Conservation (phyloP, 2,888 invertebrate genomes). For the Buathra laborator region DNA sequence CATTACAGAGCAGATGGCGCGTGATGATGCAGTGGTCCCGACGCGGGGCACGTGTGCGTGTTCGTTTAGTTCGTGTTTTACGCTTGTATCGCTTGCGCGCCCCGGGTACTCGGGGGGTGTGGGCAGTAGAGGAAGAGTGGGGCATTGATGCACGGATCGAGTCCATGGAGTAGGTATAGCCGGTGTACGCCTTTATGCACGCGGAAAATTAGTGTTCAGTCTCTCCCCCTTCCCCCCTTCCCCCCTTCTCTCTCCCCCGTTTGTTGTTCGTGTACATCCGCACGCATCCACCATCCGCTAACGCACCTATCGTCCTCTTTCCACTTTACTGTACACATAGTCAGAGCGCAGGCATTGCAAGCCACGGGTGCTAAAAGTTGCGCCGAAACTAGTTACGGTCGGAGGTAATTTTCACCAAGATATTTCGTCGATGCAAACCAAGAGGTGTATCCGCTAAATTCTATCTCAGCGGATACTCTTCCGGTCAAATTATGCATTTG, state of each 20-base stretch:
- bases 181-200: conserved; percentile 68
- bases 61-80: conserved; percentile 77
- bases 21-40: conserved; percentile 83
- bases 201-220: conserved; percentile 67
- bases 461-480: neutral
- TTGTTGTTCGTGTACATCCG: conserved; percentile 52
- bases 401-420: neutral
- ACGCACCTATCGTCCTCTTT: conserved; percentile 39
- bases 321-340: conserved; percentile 5
- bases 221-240: conserved; percentile 13
- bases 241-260: neutral
- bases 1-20: conserved; percentile 84
- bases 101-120: conserved; percentile 25
- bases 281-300: conserved; percentile 64
- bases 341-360: neutral
- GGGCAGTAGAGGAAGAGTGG: conserved; percentile 24
- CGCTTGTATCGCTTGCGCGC: conserved; percentile 66
- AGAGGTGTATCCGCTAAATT: neutral
- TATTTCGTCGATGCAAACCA: neutral
- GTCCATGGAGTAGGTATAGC: conserved; percentile 30
- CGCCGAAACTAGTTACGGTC: neutral
- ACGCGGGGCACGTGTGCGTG: conserved; percentile 80
- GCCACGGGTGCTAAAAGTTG: conserved; percentile 9
- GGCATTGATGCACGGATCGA: conserved; percentile 58
- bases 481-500: no score